Evolutionary conservation across 2,888 invertebrate genomes (phyloP).

Genomic region (Diaprepes abbreviatus): DNA sequence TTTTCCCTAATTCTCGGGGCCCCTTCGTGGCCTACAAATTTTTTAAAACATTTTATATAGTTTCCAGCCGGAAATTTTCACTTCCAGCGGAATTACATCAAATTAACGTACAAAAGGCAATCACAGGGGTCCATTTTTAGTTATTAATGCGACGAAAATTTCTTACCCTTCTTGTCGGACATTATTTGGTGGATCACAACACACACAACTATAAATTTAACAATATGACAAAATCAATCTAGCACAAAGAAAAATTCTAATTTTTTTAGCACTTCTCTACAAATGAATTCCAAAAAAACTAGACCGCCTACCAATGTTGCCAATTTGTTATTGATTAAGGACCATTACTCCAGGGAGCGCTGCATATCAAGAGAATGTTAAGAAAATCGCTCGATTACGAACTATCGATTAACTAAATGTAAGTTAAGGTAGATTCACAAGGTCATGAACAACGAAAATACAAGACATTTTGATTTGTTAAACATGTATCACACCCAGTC

Average conservation of each 20-base stretch:
- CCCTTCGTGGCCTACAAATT: conserved; percentile 26
- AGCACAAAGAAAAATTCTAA: conserved; percentile 29
- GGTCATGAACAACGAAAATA: no score
- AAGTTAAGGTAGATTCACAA: no score
- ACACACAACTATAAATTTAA: conserved; percentile 29
- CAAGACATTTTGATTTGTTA: no score
- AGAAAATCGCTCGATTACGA: neutral
- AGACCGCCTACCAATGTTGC: conserved; percentile 39
- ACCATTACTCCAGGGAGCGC: conserved; percentile 17
- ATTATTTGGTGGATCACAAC: conserved; percentile 50
- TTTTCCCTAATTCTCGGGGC: conserved; percentile 43
- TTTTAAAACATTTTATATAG: conserved; percentile 24
- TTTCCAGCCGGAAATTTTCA: conserved; percentile 42
- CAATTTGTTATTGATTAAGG: conserved; percentile 28
- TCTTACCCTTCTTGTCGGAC: conserved; percentile 62
- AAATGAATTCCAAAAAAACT: conserved; percentile 41
- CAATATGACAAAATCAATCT: conserved; percentile 21
- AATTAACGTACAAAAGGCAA: conserved; percentile 30
- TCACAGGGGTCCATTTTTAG: conserved; percentile 27
- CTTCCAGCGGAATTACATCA: conserved; percentile 45
- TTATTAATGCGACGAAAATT: conserved; percentile 4
- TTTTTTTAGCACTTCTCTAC: conserved; percentile 36
- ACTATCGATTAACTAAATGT: no score
- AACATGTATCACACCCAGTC: no score
- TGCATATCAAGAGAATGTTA: neutral